phyloP scores from a whole-genome alignment of 1,140 invertebrate species.

The Gryllus bimaculatus region DNA sequence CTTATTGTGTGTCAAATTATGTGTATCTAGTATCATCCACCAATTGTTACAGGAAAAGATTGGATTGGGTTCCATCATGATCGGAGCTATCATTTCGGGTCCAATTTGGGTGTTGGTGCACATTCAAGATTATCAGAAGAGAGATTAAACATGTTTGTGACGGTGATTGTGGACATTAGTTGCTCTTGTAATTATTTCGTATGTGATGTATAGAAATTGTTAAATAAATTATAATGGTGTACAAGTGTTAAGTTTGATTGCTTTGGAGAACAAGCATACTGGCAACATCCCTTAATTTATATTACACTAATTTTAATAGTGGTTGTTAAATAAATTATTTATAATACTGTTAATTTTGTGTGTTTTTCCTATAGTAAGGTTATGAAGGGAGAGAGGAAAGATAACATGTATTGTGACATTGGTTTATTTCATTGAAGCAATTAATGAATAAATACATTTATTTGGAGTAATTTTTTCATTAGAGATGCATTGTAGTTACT shows the following conservation, averaged over 20 bases:
- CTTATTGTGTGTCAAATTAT: neutral
- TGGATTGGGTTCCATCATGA: neutral
- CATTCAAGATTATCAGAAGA: neutral
- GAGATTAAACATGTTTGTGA: neutral
- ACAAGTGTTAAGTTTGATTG: neutral
- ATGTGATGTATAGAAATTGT: conserved; percentile 7
- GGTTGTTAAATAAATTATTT: no score
- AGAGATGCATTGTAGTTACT: no score
- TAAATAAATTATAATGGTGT: neutral
- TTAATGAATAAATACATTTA: no score
- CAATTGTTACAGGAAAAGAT: conserved; percentile 8
- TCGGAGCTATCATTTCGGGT: neutral
- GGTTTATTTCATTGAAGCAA: no score
- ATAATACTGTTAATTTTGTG: no score
- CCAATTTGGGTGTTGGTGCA: conserved; percentile 11
- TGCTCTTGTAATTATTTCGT: neutral
- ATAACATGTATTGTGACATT: no score
- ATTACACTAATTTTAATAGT: no score
- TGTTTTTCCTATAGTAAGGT: no score
- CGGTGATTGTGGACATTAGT: neutral
- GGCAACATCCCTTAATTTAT: no score
- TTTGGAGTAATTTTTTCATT: no score
- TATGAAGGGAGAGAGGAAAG: no score
- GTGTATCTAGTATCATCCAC: neutral
- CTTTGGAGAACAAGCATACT: no score